Conservation (phyloP, 1,140 invertebrate genomes). For the Dufourea novaeangliae region DNA sequence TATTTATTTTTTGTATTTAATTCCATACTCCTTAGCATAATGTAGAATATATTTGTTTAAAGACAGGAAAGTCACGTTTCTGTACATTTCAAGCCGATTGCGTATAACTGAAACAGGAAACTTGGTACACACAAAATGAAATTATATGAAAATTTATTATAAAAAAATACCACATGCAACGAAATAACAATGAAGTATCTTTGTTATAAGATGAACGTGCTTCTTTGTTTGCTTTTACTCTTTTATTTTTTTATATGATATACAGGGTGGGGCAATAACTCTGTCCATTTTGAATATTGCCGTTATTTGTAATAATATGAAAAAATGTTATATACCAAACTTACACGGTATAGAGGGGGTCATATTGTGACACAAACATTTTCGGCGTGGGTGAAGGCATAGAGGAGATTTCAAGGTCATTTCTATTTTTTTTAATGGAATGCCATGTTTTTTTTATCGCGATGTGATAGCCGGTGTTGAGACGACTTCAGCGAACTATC, state of each 20-base stretch:
- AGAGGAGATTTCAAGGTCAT: no score
- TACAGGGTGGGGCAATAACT: no score
- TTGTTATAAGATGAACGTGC: neutral
- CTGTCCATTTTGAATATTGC: no score
- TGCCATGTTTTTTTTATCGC: no score
- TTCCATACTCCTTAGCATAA: conserved; percentile 28
- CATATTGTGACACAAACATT: no score
- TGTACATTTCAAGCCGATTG: conserved; percentile 9
- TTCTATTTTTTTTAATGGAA: no score
- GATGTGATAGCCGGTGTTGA: no score
- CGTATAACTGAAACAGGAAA: neutral
- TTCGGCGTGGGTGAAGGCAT: no score
- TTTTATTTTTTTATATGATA: conserved; percentile 2
- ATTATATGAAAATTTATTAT: conserved; percentile 12
- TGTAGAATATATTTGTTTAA: conserved; percentile 6
- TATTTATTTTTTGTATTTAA: conserved; percentile 51
- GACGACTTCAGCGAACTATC: no score
- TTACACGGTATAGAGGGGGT: no score
- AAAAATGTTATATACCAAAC: no score
- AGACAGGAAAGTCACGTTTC: conserved; percentile 5
- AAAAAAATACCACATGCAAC: conserved; percentile 6
- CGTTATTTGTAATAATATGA: no score
- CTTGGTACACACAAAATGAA: neutral
- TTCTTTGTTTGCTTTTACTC: neutral
- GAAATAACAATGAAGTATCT: conserved; percentile 1